A percentile compares a stretch with the other conserved stretches of the same genome.
These are phyloP conservation scores for Tinea pellionella DNA, from an alignment of 2,888 invertebrate genomes.

Conservation along the genomic window DNA sequence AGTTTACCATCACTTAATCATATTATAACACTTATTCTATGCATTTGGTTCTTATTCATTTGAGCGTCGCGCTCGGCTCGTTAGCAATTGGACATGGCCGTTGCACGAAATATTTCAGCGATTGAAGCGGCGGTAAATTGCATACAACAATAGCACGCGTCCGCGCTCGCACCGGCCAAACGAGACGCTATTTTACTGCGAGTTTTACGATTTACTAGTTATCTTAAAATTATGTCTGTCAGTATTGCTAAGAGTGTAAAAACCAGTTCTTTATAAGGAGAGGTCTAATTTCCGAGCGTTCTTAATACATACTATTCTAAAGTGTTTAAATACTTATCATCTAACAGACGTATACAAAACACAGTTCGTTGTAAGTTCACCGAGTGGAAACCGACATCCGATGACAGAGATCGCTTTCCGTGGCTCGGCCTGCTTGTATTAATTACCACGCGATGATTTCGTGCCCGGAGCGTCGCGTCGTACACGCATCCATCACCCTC, in stretches of 20 bases:
- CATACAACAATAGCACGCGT: slow-evolving; percentile 56
- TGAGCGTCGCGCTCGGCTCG: slow-evolving; percentile 64
- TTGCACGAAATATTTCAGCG: slow-evolving; percentile 69
- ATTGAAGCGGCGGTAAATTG: slow-evolving; percentile 66
- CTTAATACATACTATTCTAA: not conserved
- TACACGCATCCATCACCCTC: slow-evolving; percentile 57
- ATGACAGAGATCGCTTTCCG: slow-evolving; percentile 38
- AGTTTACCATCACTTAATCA: slow-evolving; percentile 12
- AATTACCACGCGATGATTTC: slow-evolving; percentile 61
- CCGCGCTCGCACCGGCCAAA: slow-evolving; percentile 28
- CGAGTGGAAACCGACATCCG: slow-evolving; percentile 50
- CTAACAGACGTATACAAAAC: slow-evolving; percentile 31
- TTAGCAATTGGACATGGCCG: slow-evolving; percentile 69
- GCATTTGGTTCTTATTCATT: slow-evolving; percentile 63
- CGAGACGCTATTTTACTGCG: slow-evolving; percentile 48
- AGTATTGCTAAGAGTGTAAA: slow-evolving; percentile 21
- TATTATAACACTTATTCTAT: slow-evolving; percentile 31
- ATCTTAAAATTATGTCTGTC: slow-evolving; percentile 53
- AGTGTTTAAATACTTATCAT: not conserved
- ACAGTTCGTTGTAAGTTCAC: slow-evolving; percentile 45
- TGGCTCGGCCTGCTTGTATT: slow-evolving; percentile 29
- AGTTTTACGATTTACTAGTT: slow-evolving; percentile 60
- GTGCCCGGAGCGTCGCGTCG: slow-evolving; percentile 27
- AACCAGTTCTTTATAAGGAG: slow-evolving; percentile 9
- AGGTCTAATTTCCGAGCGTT: slow-evolving; percentile 3